Evolutionary conservation across 1,140 invertebrate species (phyloP), one percentile per base, ranked within the genome.

Genomic region (Thaumatotibia leucotreta): DNA sequence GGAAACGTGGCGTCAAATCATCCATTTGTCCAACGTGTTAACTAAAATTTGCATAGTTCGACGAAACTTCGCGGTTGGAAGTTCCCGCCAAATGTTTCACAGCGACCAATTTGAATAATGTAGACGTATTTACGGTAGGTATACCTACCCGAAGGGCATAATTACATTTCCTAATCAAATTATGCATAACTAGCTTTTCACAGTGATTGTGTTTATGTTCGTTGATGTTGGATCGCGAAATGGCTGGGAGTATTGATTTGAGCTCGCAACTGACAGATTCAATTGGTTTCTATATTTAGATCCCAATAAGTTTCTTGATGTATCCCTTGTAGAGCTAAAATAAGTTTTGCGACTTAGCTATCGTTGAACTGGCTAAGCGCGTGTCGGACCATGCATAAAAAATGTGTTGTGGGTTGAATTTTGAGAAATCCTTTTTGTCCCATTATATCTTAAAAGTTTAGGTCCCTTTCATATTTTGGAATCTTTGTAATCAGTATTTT

Each of bases 21-120:
- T 73, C 68, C 76, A 81, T 80, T 84, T 81, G 78, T 76, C 66
- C 76, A 77, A 84, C 80, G 80, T 83, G 78, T 82, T 84, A 83
- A 84, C 81, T 84, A 80, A 84, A 82, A 86, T 86, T 86, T 86
- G 81, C 82, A 86, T 84, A 84, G 81, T 86, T 83, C 67, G 76
- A 80, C 71, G 75, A 66, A 81, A 86, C 81, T 86, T 84, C 65
- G 65, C 69, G 61, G 39, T 45, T 72, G 74, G 65, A 77, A 83
- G 73, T 83, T 80, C 76, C 77, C 79, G 77, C 76, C 80, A 77
- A 80, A 78, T 80, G 76, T 79, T 75, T 80, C 76, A 70, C 65
- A 66, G 66, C 35, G 64, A 58, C 52, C 23, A 58, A 58, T 58
- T 58, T 58, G 52, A 58, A 58, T 58, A 58, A 58, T 58, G 52